These are phyloP conservation scores for Trichopoda pennipes DNA, from an alignment of 2,888 invertebrate genomes.

Conservation along the genomic window DNA sequence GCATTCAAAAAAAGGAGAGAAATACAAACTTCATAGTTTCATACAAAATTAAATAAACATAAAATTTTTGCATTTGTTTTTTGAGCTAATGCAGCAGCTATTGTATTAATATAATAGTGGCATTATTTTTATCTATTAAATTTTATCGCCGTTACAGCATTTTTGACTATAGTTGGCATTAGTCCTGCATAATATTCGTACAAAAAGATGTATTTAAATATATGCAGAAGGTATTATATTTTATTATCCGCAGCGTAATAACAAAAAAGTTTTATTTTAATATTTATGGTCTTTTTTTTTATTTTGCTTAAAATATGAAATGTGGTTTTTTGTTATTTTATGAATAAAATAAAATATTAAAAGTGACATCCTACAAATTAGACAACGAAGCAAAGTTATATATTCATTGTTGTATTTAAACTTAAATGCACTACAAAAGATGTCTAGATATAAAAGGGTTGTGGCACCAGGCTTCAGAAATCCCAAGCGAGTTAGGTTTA, in stretches of 20 bases:
- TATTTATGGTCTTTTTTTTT: not conserved
- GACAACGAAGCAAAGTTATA: too few species aligned
- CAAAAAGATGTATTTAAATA: conserved; percentile 4
- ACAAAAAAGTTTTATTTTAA: not conserved
- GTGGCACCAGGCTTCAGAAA: too few species aligned
- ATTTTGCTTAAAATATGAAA: not conserved
- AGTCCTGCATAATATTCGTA: conserved; percentile 35
- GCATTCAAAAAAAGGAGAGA: not conserved
- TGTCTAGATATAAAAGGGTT: too few species aligned
- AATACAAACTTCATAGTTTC: conserved; percentile 7
- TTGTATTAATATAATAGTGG: conserved; percentile 18
- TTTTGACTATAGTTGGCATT: conserved; percentile 58
- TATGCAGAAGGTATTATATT: not conserved
- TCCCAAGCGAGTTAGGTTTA: too few species aligned
- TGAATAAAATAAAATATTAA: too few species aligned
- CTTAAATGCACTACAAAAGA: too few species aligned
- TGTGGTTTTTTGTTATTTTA: not conserved
- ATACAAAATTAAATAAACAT: not conserved
- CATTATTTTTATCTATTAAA: conserved; percentile 53
- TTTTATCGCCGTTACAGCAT: conserved; percentile 43
- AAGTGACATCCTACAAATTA: too few species aligned
- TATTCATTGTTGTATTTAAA: too few species aligned
- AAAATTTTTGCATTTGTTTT: conserved; percentile 1
- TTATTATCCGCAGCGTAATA: conserved; percentile 1
- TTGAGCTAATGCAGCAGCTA: not conserved